Conservation (phyloP, 2,888 invertebrate genomes). For the Drosophila dives region DNA sequence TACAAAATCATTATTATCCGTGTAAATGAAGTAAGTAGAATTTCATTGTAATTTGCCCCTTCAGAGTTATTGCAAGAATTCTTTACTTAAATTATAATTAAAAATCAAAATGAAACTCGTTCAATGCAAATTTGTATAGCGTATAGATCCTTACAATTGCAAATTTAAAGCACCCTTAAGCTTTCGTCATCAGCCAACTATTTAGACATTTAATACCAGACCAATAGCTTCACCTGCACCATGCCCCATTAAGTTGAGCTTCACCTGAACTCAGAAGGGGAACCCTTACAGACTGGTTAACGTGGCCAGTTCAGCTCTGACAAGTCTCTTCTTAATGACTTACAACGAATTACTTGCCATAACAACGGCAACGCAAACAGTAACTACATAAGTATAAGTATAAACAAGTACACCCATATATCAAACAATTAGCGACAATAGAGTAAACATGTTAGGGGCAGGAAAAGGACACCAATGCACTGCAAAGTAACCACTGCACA, state of each 20-base stretch:
- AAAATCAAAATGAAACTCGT: neutral
- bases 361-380: conserved; percentile 49
- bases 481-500: conserved; percentile 7
- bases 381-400: conserved; percentile 18
- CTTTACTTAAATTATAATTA: neutral
- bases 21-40: neutral
- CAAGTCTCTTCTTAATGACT: conserved; percentile 42
- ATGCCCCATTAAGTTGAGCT: conserved; percentile 46
- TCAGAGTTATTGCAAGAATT: neutral
- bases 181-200: neutral
- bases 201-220: neutral
- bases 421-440: conserved; percentile 75
- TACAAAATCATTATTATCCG: neutral
- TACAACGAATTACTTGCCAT: conserved; percentile 55
- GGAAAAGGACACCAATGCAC: neutral
- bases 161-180: neutral
- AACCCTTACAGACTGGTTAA: conserved; percentile 13
- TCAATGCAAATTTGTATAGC: neutral
- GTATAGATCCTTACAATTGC: neutral
- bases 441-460: conserved; percentile 58
- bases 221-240: conserved; percentile 33
- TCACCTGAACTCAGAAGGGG: conserved; percentile 5
- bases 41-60: neutral
- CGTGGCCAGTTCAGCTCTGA: conserved; percentile 32
- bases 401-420: conserved; percentile 56